Evolutionary conservation across 2,888 invertebrate species (phyloP).

Genomic region (Plebejus anna): DNA sequence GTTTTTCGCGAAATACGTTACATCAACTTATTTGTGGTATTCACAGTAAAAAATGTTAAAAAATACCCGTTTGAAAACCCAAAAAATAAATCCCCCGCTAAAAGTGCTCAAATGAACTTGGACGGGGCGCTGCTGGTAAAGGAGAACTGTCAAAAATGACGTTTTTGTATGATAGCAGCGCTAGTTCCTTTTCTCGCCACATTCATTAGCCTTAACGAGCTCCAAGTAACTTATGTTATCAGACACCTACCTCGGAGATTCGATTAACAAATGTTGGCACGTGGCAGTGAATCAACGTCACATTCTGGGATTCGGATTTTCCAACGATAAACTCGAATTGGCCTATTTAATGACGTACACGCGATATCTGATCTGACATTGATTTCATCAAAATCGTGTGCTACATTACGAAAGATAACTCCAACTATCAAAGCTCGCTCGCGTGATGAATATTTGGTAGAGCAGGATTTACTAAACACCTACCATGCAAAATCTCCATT

Average conservation of each 20-base stretch:
- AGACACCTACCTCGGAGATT: neutral
- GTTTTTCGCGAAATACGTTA: neutral
- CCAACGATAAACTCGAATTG: slow-evolving; percentile 14
- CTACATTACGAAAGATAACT: neutral
- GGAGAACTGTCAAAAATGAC: too few species aligned
- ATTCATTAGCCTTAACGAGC: too few species aligned
- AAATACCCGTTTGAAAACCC: neutral
- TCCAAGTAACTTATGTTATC: neutral
- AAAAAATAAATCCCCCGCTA: neutral
- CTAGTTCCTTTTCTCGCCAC: too few species aligned
- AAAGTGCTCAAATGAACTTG: neutral
- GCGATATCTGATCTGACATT: neutral
- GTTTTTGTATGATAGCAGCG: too few species aligned
- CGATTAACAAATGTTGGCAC: neutral
- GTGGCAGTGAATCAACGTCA: neutral
- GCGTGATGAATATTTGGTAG: neutral
- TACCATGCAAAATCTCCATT: neutral
- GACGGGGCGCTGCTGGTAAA: too few species aligned
- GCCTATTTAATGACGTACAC: slow-evolving; percentile 21
- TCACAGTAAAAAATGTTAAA: neutral
- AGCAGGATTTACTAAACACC: neutral
- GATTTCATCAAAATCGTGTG: neutral
- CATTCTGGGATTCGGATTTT: slow-evolving; percentile 17
- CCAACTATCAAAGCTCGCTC: neutral
- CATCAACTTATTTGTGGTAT: neutral